Evolutionary conservation across 2,888 invertebrate genomes (phyloP).

Genomic region (Amphipoea lucens): DNA sequence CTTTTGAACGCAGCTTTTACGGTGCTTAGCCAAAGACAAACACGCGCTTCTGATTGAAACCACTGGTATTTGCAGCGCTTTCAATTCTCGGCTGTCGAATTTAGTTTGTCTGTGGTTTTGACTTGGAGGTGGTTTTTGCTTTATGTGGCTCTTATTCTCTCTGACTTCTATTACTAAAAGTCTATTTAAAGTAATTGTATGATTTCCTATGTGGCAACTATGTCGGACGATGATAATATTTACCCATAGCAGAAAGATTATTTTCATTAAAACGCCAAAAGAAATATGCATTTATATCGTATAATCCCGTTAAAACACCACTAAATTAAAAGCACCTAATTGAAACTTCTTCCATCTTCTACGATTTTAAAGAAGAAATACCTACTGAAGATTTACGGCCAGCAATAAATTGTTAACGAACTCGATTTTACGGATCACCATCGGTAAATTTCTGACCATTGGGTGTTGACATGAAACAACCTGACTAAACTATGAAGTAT

Average conservation of each 20-base stretch:
- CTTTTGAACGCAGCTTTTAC: slow-evolving; percentile 67
- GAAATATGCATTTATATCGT: neutral
- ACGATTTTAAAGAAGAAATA: neutral
- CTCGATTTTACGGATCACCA: slow-evolving; percentile 30
- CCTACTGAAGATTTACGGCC: slow-evolving; percentile 21
- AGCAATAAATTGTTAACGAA: slow-evolving; percentile 19
- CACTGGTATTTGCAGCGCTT: slow-evolving; percentile 41
- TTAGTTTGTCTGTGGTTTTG: slow-evolving; percentile 23
- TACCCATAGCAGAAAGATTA: neutral
- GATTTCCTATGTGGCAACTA: neutral
- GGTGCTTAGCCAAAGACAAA: slow-evolving; percentile 62
- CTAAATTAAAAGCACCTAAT: neutral
- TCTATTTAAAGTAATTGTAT: neutral
- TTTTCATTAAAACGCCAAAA: neutral
- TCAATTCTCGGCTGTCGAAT: slow-evolving; percentile 41
- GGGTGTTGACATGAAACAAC: slow-evolving; percentile 21
- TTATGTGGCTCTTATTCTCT: neutral
- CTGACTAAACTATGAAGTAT: slow-evolving; percentile 21
- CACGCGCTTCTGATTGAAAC: slow-evolving; percentile 55
- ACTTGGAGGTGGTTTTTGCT: slow-evolving; percentile 16
- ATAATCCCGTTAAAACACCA: neutral
- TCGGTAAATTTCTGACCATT: slow-evolving; percentile 33
- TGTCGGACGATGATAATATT: neutral
- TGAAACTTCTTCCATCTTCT: slow-evolving; percentile 8
- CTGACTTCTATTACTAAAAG: neutral